phyloP scores from a whole-genome alignment of 1,140 invertebrate species.

The Lordiphosa stackelbergi region DNA sequence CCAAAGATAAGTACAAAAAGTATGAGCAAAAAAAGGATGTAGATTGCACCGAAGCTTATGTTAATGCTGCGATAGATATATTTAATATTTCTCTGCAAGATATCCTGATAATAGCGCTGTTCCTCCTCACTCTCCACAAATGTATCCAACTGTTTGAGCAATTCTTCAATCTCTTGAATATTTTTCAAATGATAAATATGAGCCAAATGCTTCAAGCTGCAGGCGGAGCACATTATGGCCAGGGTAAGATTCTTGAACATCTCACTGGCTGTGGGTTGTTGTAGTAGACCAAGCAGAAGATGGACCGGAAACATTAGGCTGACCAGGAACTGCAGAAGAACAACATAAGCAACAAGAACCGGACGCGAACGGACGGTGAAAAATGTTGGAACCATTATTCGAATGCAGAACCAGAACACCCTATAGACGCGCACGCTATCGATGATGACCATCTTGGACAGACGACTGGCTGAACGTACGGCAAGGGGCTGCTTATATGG shows the following conservation, averaged over 20 bases:
- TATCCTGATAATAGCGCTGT: conserved; percentile 24
- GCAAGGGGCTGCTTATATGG: conserved; percentile 28
- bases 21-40: conserved; percentile 11
- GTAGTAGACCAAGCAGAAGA: conserved; percentile 31
- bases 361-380: conserved; percentile 15
- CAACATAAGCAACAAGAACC: conserved; percentile 10
- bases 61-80: conserved; percentile 37
- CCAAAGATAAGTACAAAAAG: neutral
- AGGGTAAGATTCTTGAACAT: conserved; percentile 42
- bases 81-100: conserved; percentile 8
- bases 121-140: conserved; percentile 26
- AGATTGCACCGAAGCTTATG: conserved; percentile 23
- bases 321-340: conserved; percentile 30
- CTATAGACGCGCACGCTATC: conserved; percentile 47
- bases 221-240: conserved; percentile 24
- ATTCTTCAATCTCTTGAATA: conserved; percentile 30
- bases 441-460: conserved; percentile 11
- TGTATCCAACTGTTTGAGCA: conserved; percentile 29
- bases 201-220: conserved; percentile 43
- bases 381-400: conserved; percentile 33
- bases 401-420: conserved; percentile 47
- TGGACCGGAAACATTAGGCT: conserved; percentile 48
- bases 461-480: neutral
- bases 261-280: conserved; percentile 12
- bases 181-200: conserved; percentile 30